Conservation (phyloP, 1,140 invertebrate species). For the Drosophila nigromelanica region DNA sequence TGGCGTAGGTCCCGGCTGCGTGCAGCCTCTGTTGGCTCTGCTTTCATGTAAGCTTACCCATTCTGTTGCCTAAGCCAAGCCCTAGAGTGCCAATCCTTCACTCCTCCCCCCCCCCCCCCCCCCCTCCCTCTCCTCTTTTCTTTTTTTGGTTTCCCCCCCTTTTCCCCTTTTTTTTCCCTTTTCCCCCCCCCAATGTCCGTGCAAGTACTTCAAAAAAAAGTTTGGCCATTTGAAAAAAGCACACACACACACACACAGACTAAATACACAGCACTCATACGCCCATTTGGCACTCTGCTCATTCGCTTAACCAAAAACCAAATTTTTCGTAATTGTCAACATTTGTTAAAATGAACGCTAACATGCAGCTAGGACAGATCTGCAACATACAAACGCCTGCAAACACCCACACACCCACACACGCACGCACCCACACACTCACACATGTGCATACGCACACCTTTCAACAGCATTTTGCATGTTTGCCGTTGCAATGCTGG, state of each 20-base stretch:
- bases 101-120: conserved; percentile 18
- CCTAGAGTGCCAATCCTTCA: conserved; percentile 37
- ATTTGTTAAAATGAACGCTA: conserved; percentile 76
- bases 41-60: conserved; percentile 24
- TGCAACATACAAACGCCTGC: conserved; percentile 11
- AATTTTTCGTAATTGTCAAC: conserved; percentile 82
- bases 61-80: conserved; percentile 59
- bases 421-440: neutral
- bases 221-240: conserved; percentile 23
- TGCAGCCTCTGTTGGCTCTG: conserved; percentile 1
- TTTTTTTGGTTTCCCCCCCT: conserved; percentile 7
- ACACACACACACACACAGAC: conserved; percentile 13
- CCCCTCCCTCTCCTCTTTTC: conserved; percentile 1
- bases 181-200: conserved; percentile 39
- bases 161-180: no score
- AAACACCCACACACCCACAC: neutral
- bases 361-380: conserved; percentile 42
- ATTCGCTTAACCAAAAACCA: conserved; percentile 72
- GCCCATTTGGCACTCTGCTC: conserved; percentile 47
- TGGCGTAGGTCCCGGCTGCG: conserved; percentile 15
- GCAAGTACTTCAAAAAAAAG: conserved; percentile 43
- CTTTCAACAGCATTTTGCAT: conserved; percentile 75
- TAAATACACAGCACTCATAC: conserved; percentile 45
- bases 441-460: conserved; percentile 16
- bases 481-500: conserved; percentile 69